A percentile compares a stretch with the other conserved stretches of the same genome.
phyloP scores from a whole-genome alignment of 2,113 vertebrate genomes.

The Ploceus nigricollis region DNA sequence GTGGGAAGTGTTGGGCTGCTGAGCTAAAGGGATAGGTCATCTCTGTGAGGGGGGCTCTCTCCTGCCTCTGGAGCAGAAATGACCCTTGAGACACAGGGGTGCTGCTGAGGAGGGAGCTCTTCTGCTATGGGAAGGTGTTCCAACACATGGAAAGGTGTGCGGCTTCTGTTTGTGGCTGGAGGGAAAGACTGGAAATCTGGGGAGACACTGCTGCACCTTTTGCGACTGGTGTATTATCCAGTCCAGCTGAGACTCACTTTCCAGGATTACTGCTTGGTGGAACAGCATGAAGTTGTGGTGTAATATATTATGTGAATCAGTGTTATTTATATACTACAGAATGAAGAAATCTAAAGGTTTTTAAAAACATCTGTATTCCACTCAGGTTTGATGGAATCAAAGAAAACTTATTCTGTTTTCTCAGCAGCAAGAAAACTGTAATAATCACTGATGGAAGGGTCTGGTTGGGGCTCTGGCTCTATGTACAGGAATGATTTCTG shows the following conservation, averaged over 20 bases:
- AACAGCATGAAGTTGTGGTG: not conserved
- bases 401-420: not conserved
- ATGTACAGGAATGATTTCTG: not conserved
- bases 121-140: not conserved
- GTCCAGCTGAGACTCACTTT: not conserved
- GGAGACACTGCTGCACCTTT: not conserved
- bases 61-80: not conserved
- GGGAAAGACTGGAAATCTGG: not conserved
- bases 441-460: not conserved
- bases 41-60: not conserved
- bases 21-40: not conserved
- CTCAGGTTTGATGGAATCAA: not conserved
- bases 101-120: not conserved
- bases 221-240: not conserved
- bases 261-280: not conserved
- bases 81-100: not conserved
- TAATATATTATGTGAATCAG: not conserved
- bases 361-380: not conserved
- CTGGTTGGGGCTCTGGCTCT: not conserved
- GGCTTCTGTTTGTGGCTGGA: not conserved
- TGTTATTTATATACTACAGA: not conserved
- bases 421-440: not conserved
- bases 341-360: not conserved
- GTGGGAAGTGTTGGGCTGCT: rapidly evolving
- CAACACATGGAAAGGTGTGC: not conserved